Conservation (phyloP, 92 coral and sea anemone species). For the Ricordea florida region DNA sequence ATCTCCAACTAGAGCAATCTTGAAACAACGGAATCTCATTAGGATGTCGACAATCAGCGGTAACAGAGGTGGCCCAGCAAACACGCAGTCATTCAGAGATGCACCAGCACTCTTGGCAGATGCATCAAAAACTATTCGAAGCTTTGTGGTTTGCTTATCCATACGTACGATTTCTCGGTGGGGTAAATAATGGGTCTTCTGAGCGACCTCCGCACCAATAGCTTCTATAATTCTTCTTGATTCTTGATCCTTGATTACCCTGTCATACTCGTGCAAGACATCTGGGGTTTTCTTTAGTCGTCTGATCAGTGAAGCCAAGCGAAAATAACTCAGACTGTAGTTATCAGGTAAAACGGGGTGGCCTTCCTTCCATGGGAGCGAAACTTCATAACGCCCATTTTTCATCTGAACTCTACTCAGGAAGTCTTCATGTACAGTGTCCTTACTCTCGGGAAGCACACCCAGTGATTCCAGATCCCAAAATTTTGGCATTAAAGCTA, state of each 20-base stretch:
- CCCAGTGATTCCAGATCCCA: constrained; percentile 64
- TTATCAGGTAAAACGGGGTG: constrained; percentile 36
- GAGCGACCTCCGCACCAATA: constrained; percentile 28
- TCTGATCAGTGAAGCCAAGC: constrained; percentile 28
- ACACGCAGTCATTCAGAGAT: constrained; percentile 60
- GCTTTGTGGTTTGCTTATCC: constrained; percentile 63
- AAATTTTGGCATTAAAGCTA: constrained; percentile 42
- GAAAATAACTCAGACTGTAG: constrained; percentile 10
- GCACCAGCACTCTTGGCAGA: constrained; percentile 61
- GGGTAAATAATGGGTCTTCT: constrained; percentile 70
- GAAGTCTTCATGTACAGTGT: constrained; percentile 39
- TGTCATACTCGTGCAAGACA: constrained; percentile 48
- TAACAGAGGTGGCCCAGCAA: constrained; percentile 40
- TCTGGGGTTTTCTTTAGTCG: constrained; percentile 11
- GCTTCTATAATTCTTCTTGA: constrained; percentile 52
- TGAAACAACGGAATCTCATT: constrained; percentile 12
- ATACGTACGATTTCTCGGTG: constrained; percentile 66
- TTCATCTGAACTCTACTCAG: background rate
- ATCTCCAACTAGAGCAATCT: constrained; percentile 28
- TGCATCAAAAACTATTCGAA: constrained; percentile 70
- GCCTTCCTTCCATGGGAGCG: constrained; percentile 38
- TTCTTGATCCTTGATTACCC: constrained; percentile 50
- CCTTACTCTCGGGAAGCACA: constrained; percentile 12
- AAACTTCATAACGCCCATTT: constrained; percentile 14
- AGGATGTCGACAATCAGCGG: constrained; percentile 35